Evolutionary conservation across 2,113 vertebrate genomes (phyloP), one percentile per base, ranked within the genome.

Genomic region (Albula goreensis): DNA sequence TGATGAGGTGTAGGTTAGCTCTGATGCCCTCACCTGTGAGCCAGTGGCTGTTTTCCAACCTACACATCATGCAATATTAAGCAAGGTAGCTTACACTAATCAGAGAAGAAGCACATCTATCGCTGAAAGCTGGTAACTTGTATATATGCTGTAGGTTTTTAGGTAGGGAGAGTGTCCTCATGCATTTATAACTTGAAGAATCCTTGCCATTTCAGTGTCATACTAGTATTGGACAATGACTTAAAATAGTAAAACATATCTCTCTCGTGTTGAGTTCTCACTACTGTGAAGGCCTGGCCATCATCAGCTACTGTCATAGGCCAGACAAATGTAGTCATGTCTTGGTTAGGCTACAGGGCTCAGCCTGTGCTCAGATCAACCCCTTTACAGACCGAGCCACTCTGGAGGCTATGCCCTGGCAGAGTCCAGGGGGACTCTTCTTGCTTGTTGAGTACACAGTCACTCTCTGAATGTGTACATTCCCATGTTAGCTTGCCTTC

Each of bases 401-500:
- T 66, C 60, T 22, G 60, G 60, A 22, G 31, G 31, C 31, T 41
- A 41, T 41, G 31, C 31, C 31, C 31, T 41, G 31, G 31, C 31
- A 41, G 31, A 41, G 17, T 66, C 60, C 3, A 60, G 77, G 77
- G 77, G 13, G 77, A 31, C 25, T 78, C 13, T 70, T 19, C 22
- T 19, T 48, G 41, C 41, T n/a, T 31, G 15, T 49, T 48, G 49
- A 49, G 78, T 48, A 48, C 78, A 79, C 49, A 60, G 31, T 52
- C n/a, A 5, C 81, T 41, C 41, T 63, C 57, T 11, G 17, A 50
- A 19, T 83, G 11, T 85, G 50, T 78, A 25, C 50, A 31, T 78
- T 53, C 74, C 80, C 78, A 79, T 79, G 15, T 83, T 50, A n/a
- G 48, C 41, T 63, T 83, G 81, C 63, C 81, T 13, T 81, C 80